Percentiles rank a stretch among this genome's conserved stretches.
These are phyloP conservation scores for Lagria hirta DNA, from an alignment of 2,888 invertebrate species.

Conservation along the genomic window DNA sequence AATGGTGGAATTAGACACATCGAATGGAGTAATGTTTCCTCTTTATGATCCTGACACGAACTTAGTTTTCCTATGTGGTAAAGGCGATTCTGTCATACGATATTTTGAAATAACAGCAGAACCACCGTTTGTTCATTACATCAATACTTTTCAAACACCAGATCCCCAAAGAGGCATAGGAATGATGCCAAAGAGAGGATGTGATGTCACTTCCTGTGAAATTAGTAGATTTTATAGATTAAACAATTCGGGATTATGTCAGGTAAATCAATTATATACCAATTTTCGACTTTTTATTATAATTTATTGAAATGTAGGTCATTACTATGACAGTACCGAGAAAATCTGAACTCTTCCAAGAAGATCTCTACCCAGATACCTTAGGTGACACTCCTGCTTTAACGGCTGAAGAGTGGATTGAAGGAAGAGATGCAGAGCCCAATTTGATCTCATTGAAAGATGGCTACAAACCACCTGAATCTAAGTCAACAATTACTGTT, in stretches of 20 bases:
- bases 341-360: conserved; percentile 96
- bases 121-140: conserved; percentile 93
- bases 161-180: conserved; percentile 96
- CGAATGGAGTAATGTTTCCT: conserved; percentile 96
- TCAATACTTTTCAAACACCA: conserved; percentile 96
- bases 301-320: conserved; percentile 55
- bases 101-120: conserved; percentile 79
- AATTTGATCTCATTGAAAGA: conserved; percentile 90
- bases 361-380: conserved; percentile 96
- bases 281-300: conserved; percentile 1
- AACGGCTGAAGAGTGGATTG: conserved; percentile 90
- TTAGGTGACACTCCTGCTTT: conserved; percentile 85
- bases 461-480: conserved; percentile 68
- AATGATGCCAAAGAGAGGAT: conserved; percentile 97
- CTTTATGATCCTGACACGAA: conserved; percentile 95
- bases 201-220: conserved; percentile 92
- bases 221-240: conserved; percentile 93
- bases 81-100: conserved; percentile 96
- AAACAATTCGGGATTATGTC: conserved; percentile 91
- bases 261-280: conserved; percentile 57
- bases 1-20: conserved; percentile 90
- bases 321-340: conserved; percentile 98
- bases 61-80: conserved; percentile 92
- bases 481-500: conserved; percentile 71
- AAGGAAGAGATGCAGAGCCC: conserved; percentile 88